Evolutionary conservation across 1,140 invertebrate genomes (phyloP).

Genomic region (Formica exsecta): DNA sequence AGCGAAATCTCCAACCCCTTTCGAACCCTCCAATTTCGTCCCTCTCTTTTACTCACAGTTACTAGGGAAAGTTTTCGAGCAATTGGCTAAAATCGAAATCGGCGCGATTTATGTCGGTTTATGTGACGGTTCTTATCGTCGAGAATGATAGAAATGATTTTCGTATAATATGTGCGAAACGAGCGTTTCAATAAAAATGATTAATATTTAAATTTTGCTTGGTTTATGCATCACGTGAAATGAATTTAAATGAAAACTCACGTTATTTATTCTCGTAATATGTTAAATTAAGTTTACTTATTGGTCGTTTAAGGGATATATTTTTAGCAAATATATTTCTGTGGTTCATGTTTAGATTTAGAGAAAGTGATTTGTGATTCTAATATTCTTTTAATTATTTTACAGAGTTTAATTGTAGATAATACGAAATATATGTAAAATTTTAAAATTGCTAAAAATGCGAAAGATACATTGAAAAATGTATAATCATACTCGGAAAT

Average conservation of each 20-base stretch:
- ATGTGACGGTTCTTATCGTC: constrained; percentile 27
- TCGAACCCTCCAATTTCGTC: not conserved
- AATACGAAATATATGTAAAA: constrained; percentile 19
- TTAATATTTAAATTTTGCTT: constrained; percentile 46
- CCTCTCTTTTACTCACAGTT: not conserved
- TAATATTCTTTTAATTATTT: not conserved
- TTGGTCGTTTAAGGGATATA: not conserved
- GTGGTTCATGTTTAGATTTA: not conserved
- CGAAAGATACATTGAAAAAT: constrained; percentile 23
- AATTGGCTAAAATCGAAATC: constrained; percentile 7
- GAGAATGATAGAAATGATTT: constrained; percentile 21
- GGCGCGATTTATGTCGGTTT: constrained; percentile 22
- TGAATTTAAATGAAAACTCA: constrained; percentile 17
- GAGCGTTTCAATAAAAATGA: constrained; percentile 21
- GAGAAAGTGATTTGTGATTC: not conserved
- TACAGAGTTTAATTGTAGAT: not conserved
- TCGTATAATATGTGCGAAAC: not conserved
- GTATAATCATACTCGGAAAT: constrained; percentile 35
- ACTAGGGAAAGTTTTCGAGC: constrained; percentile 32
- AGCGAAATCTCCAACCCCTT: constrained; percentile 68
- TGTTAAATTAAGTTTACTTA: constrained; percentile 22
- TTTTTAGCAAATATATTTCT: not conserved
- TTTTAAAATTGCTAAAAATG: constrained; percentile 8
- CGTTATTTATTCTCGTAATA: constrained; percentile 11
- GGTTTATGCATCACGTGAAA: not conserved